A percentile compares a stretch with the other conserved stretches of the same genome.
Evolutionary conservation across 2,113 vertebrate genomes (phyloP).

Genomic region (Charadrius vociferus): DNA sequence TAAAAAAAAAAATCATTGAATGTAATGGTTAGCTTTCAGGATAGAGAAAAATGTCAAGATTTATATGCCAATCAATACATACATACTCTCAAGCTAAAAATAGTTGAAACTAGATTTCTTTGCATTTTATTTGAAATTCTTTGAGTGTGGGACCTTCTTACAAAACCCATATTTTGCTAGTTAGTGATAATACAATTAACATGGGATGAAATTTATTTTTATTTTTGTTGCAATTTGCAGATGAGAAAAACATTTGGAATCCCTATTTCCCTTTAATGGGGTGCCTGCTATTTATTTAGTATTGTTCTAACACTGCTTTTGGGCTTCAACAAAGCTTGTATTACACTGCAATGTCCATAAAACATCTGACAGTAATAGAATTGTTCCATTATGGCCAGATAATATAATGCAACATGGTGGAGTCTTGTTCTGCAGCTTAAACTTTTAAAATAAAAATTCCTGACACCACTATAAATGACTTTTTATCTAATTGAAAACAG

Average conservation of each 20-base stretch:
- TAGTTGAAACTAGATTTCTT: neutral
- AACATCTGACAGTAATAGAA: neutral
- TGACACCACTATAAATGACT: neutral
- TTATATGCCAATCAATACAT: neutral
- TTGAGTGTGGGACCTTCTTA: neutral
- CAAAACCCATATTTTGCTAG: neutral
- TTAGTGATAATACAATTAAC: neutral
- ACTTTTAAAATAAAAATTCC: neutral
- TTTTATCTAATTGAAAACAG: conserved; percentile 4
- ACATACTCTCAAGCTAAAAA: neutral
- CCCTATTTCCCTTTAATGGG: neutral
- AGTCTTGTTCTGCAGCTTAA: neutral
- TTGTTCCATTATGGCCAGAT: neutral
- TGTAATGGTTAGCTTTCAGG: neutral
- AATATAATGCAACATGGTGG: neutral
- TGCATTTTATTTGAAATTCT: neutral
- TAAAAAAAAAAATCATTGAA: neutral
- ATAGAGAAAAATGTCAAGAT: neutral
- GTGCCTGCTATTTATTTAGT: neutral
- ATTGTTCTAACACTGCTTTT: neutral
- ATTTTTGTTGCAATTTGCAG: neutral
- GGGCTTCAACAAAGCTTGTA: neutral
- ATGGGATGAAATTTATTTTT: neutral
- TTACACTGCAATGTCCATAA: neutral
- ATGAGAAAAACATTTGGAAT: neutral